phyloP scores from a whole-genome alignment of 2,888 invertebrate genomes.

The Lasius platythorax region DNA sequence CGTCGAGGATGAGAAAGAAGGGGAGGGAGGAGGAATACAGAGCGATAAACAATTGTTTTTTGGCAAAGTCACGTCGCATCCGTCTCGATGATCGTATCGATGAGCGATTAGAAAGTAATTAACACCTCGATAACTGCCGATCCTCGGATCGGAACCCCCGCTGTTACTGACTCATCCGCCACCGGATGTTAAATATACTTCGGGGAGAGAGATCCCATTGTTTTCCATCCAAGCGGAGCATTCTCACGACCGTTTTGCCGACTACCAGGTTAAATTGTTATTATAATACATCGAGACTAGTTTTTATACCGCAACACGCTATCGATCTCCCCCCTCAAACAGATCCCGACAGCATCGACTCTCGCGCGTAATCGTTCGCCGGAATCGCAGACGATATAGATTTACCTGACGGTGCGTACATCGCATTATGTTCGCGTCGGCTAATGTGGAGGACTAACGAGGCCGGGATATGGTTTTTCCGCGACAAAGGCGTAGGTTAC shows the following conservation, averaged over 20 bases:
- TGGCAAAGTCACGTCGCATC: conserved; percentile 40
- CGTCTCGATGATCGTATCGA: conserved; percentile 14
- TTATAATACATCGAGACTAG: neutral
- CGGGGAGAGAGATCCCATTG: conserved; percentile 55
- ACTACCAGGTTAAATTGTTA: conserved; percentile 48
- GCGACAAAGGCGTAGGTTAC: conserved; percentile 72
- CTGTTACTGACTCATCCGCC: conserved; percentile 56
- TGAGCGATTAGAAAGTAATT: conserved; percentile 76
- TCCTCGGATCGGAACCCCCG: conserved; percentile 65
- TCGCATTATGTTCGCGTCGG: conserved; percentile 42
- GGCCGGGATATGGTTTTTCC: conserved; percentile 77
- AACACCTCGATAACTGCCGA: conserved; percentile 61
- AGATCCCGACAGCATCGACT: conserved; percentile 9
- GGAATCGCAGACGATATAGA: conserved; percentile 51
- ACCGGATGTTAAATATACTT: conserved; percentile 65
- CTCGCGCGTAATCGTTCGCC: conserved; percentile 24
- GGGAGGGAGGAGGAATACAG: conserved; percentile 22
- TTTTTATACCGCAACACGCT: neutral
- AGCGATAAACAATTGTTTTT: conserved; percentile 62
- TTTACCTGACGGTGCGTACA: conserved; percentile 25
- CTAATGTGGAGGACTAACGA: conserved; percentile 78
- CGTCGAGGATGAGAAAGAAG: conserved; percentile 50
- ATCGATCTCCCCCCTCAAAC: neutral
- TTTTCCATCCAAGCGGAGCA: conserved; percentile 48
- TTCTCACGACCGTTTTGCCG: conserved; percentile 51